Conservation (phyloP, 2,797 vertebrate genomes). For the Geotrypetes seraphini region DNA sequence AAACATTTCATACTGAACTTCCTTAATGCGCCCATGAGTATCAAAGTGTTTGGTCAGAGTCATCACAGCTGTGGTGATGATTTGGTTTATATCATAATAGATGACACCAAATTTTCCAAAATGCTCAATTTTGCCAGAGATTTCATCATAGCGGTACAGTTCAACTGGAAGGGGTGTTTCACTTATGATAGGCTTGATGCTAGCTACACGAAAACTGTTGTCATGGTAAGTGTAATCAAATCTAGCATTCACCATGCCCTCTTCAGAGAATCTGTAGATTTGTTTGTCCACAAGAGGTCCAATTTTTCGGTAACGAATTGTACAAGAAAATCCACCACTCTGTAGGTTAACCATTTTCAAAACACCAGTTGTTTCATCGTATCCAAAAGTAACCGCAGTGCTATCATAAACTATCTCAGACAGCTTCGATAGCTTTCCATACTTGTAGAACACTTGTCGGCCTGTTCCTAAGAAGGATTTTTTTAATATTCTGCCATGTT, state of each 20-base stretch:
- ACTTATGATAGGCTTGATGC: slow-evolving; percentile 95
- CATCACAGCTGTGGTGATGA: slow-evolving; percentile 98
- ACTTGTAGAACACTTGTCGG: slow-evolving; percentile 93
- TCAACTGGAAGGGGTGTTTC: slow-evolving; percentile 95
- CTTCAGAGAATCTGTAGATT: slow-evolving; percentile 95
- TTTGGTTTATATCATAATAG: slow-evolving; percentile 98
- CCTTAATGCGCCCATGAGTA: slow-evolving; percentile 94
- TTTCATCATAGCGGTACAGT: slow-evolving; percentile 94
- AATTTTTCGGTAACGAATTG: slow-evolving; percentile 92
- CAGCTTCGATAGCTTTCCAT: slow-evolving; percentile 91
- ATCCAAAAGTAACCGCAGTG: slow-evolving; percentile 91
- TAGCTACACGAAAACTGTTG: slow-evolving; percentile 95
- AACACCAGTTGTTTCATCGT: slow-evolving; percentile 90
- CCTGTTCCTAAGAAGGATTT: slow-evolving; percentile 84
- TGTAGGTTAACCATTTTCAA: slow-evolving; percentile 97
- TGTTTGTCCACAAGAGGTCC: slow-evolving; percentile 95
- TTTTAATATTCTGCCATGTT: slow-evolving; percentile 86
- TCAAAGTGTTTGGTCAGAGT: slow-evolving; percentile 98
- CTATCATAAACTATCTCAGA: slow-evolving; percentile 93
- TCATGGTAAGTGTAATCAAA: slow-evolving; percentile 97
- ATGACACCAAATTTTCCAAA: slow-evolving; percentile 98
- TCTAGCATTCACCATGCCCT: slow-evolving; percentile 96
- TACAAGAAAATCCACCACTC: slow-evolving; percentile 93
- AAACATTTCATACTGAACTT: slow-evolving; percentile 97
- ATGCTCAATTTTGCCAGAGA: slow-evolving; percentile 89